Conservation (phyloP, 2,797 vertebrate genomes). For the Clarias pachynema region DNA sequence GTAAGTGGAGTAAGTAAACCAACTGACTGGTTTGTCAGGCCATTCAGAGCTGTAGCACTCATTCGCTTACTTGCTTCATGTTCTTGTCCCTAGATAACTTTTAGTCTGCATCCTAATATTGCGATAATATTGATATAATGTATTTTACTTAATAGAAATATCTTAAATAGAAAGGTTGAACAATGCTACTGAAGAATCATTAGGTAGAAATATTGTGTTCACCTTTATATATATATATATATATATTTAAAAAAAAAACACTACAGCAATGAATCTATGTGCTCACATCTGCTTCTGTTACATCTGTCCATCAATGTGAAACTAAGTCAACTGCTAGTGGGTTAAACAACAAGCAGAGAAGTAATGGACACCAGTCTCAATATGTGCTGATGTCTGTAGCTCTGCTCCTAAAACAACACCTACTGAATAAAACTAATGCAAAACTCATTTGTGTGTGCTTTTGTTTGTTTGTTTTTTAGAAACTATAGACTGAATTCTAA, state of each 20-base stretch:
- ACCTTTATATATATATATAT: not conserved
- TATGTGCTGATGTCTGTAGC: conserved; percentile 66
- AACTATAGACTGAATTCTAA: not conserved
- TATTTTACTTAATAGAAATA: conserved; percentile 18
- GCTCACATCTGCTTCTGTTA: conserved; percentile 60
- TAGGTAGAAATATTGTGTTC: conserved; percentile 19
- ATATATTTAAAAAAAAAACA: conserved; percentile 7
- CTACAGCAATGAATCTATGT: conserved; percentile 28
- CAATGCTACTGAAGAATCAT: not conserved
- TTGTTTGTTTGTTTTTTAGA: not conserved
- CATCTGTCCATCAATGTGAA: conserved; percentile 61
- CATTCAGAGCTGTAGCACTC: conserved; percentile 50
- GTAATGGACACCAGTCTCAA: conserved; percentile 61
- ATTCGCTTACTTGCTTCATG: conserved; percentile 50
- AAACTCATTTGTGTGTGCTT: conserved; percentile 24
- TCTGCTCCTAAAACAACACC: conserved; percentile 70
- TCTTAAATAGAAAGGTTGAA: conserved; percentile 22
- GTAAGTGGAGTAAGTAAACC: conserved; percentile 58
- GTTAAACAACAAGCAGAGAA: conserved; percentile 51
- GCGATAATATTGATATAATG: conserved; percentile 24
- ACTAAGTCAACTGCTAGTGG: conserved; percentile 53
- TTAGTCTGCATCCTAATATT: conserved; percentile 50
- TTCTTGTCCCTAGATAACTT: conserved; percentile 65
- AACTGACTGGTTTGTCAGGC: conserved; percentile 50
- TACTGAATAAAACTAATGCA: conserved; percentile 74